Evolutionary conservation across 2,113 vertebrate species (phyloP), one percentile per base, ranked within the genome.

Genomic region (Oreocharis arfaki): DNA sequence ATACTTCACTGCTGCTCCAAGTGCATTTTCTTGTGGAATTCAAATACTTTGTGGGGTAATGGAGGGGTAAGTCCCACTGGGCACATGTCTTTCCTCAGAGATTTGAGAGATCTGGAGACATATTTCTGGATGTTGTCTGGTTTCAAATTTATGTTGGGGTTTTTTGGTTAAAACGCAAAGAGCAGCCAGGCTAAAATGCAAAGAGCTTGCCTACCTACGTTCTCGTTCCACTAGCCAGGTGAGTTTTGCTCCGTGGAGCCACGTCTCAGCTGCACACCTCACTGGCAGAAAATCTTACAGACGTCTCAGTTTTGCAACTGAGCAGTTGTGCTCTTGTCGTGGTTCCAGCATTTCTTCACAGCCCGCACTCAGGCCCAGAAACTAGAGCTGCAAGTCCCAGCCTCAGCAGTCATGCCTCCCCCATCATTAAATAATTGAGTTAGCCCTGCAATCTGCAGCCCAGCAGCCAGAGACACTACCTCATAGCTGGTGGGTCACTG

Each of bases 351-450:
- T 94, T 96, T 92, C 89, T 80, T 95, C 90, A 75, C 69, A 77
- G 61, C 63, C 80, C 15, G 5, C 65, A 41, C 46, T 87, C 33
- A n/a, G 86, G 59, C 70, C 84, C 64, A 85, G 80, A 71, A 96
- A 93, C 61, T 12, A 80, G 96, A 90, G 78, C 95, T 74, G 84
- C 94, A 73, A 96, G 65, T 88, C 95, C 84, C 84, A 63, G 80
- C 17, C 88, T 96, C 95, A 95, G 94, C 95, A 85, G 84, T 27
- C 90, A 84, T 1, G 41, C 46, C 93, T 96, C 42, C 93, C 92
- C 93, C 63, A 8, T 96, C 97, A 97, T 97, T 97, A 96, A 96
- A 90, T 96, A 95, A 96, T 95, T 96, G 88, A 96, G 90, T 70
- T 39, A 42, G 80, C 37, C 80, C 88, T 94, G 93, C 91, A 85